Evolutionary conservation across 1,140 invertebrate genomes (phyloP).

Genomic region (Drosophila sproati): DNA sequence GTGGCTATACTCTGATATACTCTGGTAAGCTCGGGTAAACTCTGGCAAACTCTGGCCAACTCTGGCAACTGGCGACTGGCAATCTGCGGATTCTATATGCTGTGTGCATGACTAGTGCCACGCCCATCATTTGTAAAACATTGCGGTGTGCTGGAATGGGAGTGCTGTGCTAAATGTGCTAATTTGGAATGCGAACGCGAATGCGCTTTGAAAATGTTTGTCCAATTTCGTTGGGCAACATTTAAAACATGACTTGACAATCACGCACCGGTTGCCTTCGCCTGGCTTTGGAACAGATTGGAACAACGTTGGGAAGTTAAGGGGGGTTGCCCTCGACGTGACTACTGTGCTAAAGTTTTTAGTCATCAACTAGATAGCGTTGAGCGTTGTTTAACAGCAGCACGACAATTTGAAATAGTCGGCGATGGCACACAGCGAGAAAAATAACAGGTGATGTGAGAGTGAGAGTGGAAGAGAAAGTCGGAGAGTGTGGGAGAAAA

Average conservation of each 20-base stretch:
- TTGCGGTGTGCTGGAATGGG: background rate
- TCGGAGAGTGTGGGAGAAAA: background rate
- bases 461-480: background rate
- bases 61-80: background rate
- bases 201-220: conserved; percentile 75
- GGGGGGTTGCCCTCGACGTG: conserved; percentile 33
- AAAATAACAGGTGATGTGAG: background rate
- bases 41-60: background rate
- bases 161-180: conserved; percentile 56
- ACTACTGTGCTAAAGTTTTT: conserved; percentile 65
- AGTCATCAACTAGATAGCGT: conserved; percentile 77
- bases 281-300: background rate
- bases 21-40: too few species aligned
- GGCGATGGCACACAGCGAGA: conserved; percentile 17
- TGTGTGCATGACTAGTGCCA: conserved; percentile 33
- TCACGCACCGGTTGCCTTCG: conserved; percentile 55
- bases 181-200: conserved; percentile 65
- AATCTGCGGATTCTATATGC: conserved; percentile 35
- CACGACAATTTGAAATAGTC: conserved; percentile 15
- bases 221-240: conserved; percentile 80
- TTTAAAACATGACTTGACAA: conserved; percentile 82
- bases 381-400: conserved; percentile 70
- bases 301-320: conserved; percentile 17
- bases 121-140: conserved; percentile 30
- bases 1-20: conserved; percentile 5